Conservation (phyloP, 2,888 invertebrate species). For the Diarsia dahlii region DNA sequence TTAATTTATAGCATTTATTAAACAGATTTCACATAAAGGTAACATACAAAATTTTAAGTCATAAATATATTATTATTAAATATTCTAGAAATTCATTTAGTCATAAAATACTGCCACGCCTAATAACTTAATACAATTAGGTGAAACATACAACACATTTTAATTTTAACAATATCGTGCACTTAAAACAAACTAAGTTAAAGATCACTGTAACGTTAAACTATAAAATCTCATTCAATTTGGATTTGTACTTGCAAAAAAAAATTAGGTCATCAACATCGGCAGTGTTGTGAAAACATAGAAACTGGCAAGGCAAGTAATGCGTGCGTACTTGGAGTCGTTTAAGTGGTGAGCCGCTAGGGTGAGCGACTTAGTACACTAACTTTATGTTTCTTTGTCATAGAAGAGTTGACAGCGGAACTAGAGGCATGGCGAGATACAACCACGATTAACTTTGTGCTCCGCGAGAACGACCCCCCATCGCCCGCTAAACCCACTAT, state of each 20-base stretch:
- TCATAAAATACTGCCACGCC: constrained; percentile 88
- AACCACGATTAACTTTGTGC: constrained; percentile 80
- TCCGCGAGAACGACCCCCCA: constrained; percentile 78
- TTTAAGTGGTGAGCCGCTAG: constrained; percentile 73
- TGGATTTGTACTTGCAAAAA: constrained; percentile 90
- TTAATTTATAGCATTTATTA: constrained; percentile 89
- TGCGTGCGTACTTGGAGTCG: constrained; percentile 87
- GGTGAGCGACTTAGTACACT: constrained; percentile 71
- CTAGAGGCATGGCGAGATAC: constrained; percentile 74
- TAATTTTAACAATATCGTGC: constrained; percentile 89
- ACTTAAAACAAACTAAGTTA: constrained; percentile 89
- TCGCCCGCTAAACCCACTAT: constrained; percentile 68
- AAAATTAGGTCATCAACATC: constrained; percentile 85
- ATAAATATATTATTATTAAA: constrained; percentile 88
- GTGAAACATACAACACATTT: constrained; percentile 90
- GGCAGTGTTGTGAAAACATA: constrained; percentile 89
- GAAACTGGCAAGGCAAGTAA: constrained; percentile 90
- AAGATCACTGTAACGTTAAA: constrained; percentile 89
- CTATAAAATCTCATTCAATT: constrained; percentile 90
- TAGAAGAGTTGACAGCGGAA: constrained; percentile 88
- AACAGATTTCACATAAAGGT: constrained; percentile 89
- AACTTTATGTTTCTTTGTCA: constrained; percentile 87
- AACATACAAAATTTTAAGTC: constrained; percentile 87
- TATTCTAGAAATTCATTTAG: constrained; percentile 82
- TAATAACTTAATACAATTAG: constrained; percentile 89